A percentile compares a stretch with the other conserved stretches of the same genome.
Evolutionary conservation across 2,888 invertebrate genomes (phyloP).

Genomic region (Pachydiplax longipennis): DNA sequence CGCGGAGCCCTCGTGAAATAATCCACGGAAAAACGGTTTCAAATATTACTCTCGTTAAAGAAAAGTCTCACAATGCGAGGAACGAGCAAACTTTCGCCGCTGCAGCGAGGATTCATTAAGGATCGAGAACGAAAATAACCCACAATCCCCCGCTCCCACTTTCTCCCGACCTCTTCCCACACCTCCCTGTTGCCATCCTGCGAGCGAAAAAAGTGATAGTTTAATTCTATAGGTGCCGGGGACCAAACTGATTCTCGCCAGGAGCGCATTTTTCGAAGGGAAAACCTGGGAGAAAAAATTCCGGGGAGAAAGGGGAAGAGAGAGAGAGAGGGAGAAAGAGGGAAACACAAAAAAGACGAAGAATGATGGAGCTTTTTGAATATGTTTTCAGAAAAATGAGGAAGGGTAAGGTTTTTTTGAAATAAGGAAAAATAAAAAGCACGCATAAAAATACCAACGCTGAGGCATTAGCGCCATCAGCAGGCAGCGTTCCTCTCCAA

Average conservation of each 20-base stretch:
- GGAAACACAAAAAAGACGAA: neutral
- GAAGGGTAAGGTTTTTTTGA: conserved; percentile 21
- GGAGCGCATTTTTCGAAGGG: neutral
- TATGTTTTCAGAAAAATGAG: conserved; percentile 43
- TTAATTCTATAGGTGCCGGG: neutral
- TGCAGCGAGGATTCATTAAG: neutral
- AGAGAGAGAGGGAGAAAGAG: neutral
- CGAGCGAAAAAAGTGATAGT: neutral
- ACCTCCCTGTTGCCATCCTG: neutral
- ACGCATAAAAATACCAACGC: conserved; percentile 41
- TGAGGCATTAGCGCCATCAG: conserved; percentile 45
- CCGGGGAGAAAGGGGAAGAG: neutral
- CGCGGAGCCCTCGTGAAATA: neutral
- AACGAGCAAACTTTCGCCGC: neutral
- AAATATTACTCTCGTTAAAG: neutral
- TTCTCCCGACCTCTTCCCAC: neutral
- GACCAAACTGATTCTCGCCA: neutral
- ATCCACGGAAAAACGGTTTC: neutral
- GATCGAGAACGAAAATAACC: neutral
- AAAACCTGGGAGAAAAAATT: neutral
- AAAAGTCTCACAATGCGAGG: neutral
- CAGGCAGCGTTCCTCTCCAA: conserved; percentile 42
- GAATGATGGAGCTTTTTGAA: conserved; percentile 15
- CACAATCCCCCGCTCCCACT: neutral
- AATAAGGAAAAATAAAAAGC: conserved; percentile 21